Conservation (phyloP, 2,797 vertebrate genomes). For the Rhincodon typus region DNA sequence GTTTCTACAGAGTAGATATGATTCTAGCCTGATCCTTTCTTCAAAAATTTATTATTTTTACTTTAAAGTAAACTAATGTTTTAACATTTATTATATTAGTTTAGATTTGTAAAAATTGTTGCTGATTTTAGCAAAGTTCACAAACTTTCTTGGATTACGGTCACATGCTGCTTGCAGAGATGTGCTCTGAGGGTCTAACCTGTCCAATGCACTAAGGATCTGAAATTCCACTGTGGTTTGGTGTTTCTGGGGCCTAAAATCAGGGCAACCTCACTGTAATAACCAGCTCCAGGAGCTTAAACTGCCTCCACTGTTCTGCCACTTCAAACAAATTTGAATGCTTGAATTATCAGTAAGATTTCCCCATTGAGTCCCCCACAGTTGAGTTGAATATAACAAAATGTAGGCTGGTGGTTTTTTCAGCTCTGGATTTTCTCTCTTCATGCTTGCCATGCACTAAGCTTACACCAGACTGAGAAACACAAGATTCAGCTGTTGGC, state of each 20-base stretch:
- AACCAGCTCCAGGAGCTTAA: neutral
- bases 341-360: neutral
- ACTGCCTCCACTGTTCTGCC: neutral
- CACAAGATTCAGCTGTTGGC: neutral
- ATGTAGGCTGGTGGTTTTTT: neutral
- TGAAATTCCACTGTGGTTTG: neutral
- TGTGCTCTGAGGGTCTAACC: neutral
- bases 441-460: neutral
- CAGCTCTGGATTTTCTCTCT: neutral
- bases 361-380: neutral
- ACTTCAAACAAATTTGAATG: neutral
- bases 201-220: neutral
- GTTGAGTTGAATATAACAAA: neutral
- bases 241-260: neutral
- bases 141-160: neutral
- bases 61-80: slow-evolving; percentile 1
- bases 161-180: neutral
- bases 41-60: neutral
- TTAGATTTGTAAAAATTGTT: neutral
- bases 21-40: neutral
- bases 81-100: neutral
- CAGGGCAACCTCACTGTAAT: neutral
- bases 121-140: neutral
- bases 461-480: neutral
- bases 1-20: neutral